These are phyloP conservation scores for Xerus rutilus DNA, from an alignment of 2,797 vertebrate genomes.

Conservation along the genomic window DNA sequence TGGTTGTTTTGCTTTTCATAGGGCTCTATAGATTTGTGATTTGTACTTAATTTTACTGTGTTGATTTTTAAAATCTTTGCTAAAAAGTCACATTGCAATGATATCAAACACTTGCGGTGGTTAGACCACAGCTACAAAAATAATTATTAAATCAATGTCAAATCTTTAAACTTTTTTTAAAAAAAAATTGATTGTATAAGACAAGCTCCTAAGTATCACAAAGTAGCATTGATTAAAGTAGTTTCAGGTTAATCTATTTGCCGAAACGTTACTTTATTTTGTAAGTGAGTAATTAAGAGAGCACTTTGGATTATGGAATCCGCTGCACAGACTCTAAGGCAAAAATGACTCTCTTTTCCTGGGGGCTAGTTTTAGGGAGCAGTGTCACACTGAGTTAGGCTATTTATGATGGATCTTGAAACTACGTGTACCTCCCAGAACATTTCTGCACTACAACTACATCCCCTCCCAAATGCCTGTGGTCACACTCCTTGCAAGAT, in stretches of 20 bases:
- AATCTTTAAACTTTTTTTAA: slow-evolving; percentile 14
- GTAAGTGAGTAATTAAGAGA: slow-evolving; percentile 59
- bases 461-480: fast-evolving
- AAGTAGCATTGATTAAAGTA: slow-evolving; percentile 34
- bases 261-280: slow-evolving; percentile 32
- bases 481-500: neutral
- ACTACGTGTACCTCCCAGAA: neutral
- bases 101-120: neutral
- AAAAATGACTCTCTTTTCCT: neutral
- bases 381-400: neutral
- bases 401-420: neutral
- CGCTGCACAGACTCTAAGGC: neutral
- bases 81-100: neutral
- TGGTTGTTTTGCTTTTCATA: slow-evolving; percentile 22
- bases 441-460: neutral
- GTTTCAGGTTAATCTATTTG: slow-evolving; percentile 32
- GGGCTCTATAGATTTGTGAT: neutral
- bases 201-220: slow-evolving; percentile 4
- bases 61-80: neutral
- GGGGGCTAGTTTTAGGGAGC: neutral
- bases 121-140: slow-evolving; percentile 21
- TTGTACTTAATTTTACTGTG: neutral
- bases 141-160: slow-evolving; percentile 30
- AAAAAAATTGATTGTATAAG: neutral
- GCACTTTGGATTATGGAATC: neutral